These are phyloP conservation scores for Aurelia aurita complex sp. Pacific DNA, from an alignment of 30 jellyfish, hydroid and myxozoan species.

Conservation along the genomic window DNA sequence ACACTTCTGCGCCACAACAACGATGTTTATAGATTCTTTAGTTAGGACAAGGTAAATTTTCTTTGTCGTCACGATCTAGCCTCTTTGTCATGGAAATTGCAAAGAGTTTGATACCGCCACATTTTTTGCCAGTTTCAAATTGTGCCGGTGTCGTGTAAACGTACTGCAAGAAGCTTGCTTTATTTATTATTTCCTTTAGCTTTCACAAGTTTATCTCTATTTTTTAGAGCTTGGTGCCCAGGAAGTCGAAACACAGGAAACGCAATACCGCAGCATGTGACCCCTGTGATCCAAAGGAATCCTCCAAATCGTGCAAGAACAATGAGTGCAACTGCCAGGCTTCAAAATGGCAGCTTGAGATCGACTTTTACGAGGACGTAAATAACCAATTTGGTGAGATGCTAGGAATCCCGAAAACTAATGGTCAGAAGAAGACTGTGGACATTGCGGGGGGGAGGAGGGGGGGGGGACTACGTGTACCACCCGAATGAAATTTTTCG, in stretches of 20 bases:
- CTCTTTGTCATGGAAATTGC: no score
- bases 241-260: slow-evolving; percentile 62
- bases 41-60: no score
- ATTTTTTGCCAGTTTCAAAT: no score
- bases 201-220: neutral
- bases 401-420: no score
- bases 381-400: neutral
- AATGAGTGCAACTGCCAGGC: slow-evolving; percentile 64
- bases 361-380: slow-evolving; percentile 35
- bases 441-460: no score
- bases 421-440: no score
- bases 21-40: no score
- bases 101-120: no score
- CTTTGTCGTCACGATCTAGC: no score
- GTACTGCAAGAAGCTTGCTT: neutral
- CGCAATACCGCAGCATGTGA: slow-evolving; percentile 66
- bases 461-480: no score
- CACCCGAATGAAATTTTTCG: no score
- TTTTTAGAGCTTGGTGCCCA: slow-evolving; percentile 92
- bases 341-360: slow-evolving; percentile 10
- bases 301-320: slow-evolving; percentile 87
- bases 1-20: no score
- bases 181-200: neutral
- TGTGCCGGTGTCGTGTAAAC: neutral
- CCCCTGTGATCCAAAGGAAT: slow-evolving; percentile 77